Base-by-base conservation (phyloP, 2,888 invertebrate species). In the Argyresthia goedartella region DNA sequence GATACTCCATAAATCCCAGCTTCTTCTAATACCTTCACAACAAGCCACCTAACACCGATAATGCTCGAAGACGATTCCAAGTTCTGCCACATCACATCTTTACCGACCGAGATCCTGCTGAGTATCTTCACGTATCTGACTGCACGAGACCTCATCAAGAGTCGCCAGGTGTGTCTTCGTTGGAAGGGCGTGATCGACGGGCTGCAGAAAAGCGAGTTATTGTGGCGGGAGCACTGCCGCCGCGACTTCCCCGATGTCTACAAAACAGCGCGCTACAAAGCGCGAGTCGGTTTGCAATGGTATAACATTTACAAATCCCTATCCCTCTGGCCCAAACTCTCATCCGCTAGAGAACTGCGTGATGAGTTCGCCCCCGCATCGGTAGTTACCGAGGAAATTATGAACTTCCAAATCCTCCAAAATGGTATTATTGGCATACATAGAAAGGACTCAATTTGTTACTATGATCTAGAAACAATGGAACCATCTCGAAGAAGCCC, bases 341-440 rank as follows among this genome's bases (percentile, higher is more conserved):
- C 51, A 0, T 11, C 55, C 0, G 72, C 81, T 1, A 57, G 53
- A 2, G 80, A 80, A 50, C 51, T 55, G 0, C 58, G 54, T 1
- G 76, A 81, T 7, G 82, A 82, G 54, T 81, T 81, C 35, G 70
- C 78, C 0, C 59, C 68, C 1, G 76, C 77, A 0, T 66, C 73
- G 0, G 54, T 52, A 6, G 52, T 63, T 0, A 52, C 51, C 0
- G 71, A 80, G 0, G 76, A 81, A 50, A 72, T 82, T 7, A 56
- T 64, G 0, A 64, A 67, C 56, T 67, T 78, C 9, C 60, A 63
- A 52, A 54, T 79, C 0, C 62, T 81, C 0, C 55, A 55, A 0
- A 59, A 73, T 8, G 80, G 80, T 0, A 45, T 65, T 0, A 55
- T 84, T 4, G 74, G 71, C 0, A 73, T 84, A 0, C 81, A 76